Evolutionary conservation across 2,113 vertebrate genomes (phyloP).

Genomic region (Platysteira castanea): DNA sequence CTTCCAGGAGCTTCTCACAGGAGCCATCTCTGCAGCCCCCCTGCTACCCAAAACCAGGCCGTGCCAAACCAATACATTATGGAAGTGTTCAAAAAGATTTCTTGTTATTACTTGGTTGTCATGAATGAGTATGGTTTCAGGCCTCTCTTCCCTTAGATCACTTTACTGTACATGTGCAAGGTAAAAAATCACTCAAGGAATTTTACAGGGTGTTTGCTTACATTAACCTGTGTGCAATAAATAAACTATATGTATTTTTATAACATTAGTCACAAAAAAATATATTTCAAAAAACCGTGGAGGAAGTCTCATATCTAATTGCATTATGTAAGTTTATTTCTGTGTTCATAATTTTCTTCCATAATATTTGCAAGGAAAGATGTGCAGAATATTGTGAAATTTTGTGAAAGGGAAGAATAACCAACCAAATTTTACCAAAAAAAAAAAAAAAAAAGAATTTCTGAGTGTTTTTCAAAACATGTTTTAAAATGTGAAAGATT

Average conservation of each 20-base stretch:
- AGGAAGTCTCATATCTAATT: not conserved
- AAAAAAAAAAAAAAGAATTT: not conserved
- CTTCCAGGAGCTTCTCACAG: too few species aligned
- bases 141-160: not conserved
- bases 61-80: too few species aligned
- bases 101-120: not conserved
- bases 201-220: not conserved
- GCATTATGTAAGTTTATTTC: not conserved
- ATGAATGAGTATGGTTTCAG: not conserved
- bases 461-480: not conserved
- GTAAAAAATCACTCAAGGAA: not conserved
- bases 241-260: not conserved
- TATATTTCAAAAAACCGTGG: not conserved
- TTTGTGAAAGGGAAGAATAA: not conserved
- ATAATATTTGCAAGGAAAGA: not conserved
- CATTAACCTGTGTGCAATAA: not conserved
- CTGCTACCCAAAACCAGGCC: too few species aligned
- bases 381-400: not conserved
- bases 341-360: not conserved
- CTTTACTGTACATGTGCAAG: not conserved
- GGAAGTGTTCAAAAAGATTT: not conserved
- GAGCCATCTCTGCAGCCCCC: too few species aligned
- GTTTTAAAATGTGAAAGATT: not conserved
- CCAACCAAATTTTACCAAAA: not conserved
- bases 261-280: not conserved